A percentile compares a stretch with the other conserved stretches of the same genome.
Evolutionary conservation across 2,888 invertebrate genomes (phyloP).

Genomic region (Scaptomyza reducta): DNA sequence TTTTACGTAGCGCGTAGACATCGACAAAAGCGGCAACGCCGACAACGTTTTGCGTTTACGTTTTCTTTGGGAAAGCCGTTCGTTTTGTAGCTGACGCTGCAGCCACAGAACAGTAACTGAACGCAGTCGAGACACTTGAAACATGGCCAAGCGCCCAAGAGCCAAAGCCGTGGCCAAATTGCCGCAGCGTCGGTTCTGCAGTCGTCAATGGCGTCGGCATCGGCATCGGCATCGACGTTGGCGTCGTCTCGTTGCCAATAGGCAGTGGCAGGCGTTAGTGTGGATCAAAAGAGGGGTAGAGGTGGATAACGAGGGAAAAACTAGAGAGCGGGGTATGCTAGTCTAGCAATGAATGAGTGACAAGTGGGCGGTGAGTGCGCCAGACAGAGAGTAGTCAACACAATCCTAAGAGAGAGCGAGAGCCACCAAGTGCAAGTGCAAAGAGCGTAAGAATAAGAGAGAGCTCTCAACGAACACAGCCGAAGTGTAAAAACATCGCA

Average conservation of each 20-base stretch:
- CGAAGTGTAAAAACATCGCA: slow-evolving; percentile 55
- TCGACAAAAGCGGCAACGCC: not conserved
- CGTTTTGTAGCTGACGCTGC: slow-evolving; percentile 65
- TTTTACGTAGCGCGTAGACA: slow-evolving; percentile 31
- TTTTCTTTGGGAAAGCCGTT: slow-evolving; percentile 11
- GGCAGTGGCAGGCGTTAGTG: slow-evolving; percentile 39
- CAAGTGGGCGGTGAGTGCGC: slow-evolving; percentile 70
- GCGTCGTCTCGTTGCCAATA: slow-evolving; percentile 62
- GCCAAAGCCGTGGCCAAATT: slow-evolving; percentile 68
- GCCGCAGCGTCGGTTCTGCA: slow-evolving; percentile 71
- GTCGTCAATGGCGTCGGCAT: slow-evolving; percentile 32
- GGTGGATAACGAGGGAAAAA: slow-evolving; percentile 1
- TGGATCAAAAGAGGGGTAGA: not conserved
- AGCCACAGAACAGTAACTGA: slow-evolving; percentile 69
- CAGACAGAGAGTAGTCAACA: slow-evolving; percentile 29
- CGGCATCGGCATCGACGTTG: slow-evolving; percentile 3
- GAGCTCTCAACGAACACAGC: slow-evolving; percentile 29
- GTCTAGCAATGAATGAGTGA: slow-evolving; percentile 76
- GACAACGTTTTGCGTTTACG: not conserved
- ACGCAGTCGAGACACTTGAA: slow-evolving; percentile 62
- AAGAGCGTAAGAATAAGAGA: slow-evolving; percentile 16
- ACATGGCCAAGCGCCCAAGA: slow-evolving; percentile 68
- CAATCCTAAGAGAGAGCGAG: slow-evolving; percentile 4
- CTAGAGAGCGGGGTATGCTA: slow-evolving; percentile 9
- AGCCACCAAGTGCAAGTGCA: slow-evolving; percentile 9